Evolutionary conservation across 1,140 invertebrate species (phyloP), one percentile per base, ranked within the genome.

Genomic region (Apis laboriosa): DNA sequence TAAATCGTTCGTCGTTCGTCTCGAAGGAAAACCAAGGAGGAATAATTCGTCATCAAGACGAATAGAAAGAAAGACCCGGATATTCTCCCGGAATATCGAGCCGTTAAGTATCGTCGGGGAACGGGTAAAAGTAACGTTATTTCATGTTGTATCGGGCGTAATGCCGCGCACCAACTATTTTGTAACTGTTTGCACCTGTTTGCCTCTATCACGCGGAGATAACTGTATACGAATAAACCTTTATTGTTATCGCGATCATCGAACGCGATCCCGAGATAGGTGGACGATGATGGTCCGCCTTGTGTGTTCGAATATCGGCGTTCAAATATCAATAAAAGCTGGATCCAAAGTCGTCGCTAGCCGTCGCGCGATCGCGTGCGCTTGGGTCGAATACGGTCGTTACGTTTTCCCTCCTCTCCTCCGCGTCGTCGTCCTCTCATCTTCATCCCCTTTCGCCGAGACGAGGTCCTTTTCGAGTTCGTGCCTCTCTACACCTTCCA

Each of bases 331-430:
- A 84, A 91, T 90, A 85, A 81, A 79, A 78, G 78, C 72, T 79
- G 75, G 74, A 43, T 43, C 34, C 77, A 86, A 85, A 84, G 85
- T 84, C 86, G 74, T 85, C 58, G 77, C 83, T 76, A 86, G 89
- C 85, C 83, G 64, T 13, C 75, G 53, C 71, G 84, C 71, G 77
- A 75, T 88, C 82, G 86, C 85, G 71, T 87, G 80, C 84, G 87
- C 88, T 88, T 68, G 55, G 64, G 17, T 66, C 90, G 90, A 91
- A 91, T 90, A 83, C 85, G 84, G 83, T 91, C 90, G 90, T 91
- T 91, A 91, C 84, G 72, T 68, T 86, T 58, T 66, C 63, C 78
- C 71, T 60, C 66, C 61, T 34, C 34, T 34, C 3, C 73, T 63
- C 61, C 61, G 49, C 63, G n/a, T 56, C 28, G 58, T 56, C 28